Evolutionary conservation across 2,113 vertebrate genomes (phyloP).

Genomic region (Triplophysa siluroides): DNA sequence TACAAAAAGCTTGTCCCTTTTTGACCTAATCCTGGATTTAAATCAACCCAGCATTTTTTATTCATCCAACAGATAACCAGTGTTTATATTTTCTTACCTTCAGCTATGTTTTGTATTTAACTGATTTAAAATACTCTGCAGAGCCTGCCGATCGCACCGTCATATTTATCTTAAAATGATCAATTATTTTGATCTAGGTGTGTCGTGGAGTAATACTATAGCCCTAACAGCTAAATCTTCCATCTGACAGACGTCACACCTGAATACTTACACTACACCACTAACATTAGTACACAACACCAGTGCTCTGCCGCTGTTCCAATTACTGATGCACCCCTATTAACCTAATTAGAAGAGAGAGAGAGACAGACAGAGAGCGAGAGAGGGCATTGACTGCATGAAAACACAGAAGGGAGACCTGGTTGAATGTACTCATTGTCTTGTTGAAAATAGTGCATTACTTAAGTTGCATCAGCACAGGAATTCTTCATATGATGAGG

Average conservation of each 20-base stretch:
- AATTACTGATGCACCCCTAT: conserved; percentile 45
- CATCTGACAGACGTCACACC: conserved; percentile 68
- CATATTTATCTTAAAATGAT: no score
- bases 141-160: no score
- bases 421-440: background rate
- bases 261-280: conserved; percentile 42
- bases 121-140: no score
- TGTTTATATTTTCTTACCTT: no score
- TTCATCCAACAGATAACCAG: no score
- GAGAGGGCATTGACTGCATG: background rate
- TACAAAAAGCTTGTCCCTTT: no score
- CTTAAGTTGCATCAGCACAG: background rate
- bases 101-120: no score
- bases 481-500: background rate
- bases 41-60: no score
- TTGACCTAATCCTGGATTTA: no score
- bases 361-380: background rate
- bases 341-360: conserved; percentile 54
- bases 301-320: background rate
- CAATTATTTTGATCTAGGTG: background rate
- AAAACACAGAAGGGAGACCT: background rate
- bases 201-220: conserved; percentile 61
- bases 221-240: conserved; percentile 58
- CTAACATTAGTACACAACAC: conserved; percentile 41
- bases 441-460: background rate